Evolutionary conservation across 2,888 invertebrate species (phyloP), one percentile per base, ranked within the genome.

Genomic region (Nymphalis polychloros): DNA sequence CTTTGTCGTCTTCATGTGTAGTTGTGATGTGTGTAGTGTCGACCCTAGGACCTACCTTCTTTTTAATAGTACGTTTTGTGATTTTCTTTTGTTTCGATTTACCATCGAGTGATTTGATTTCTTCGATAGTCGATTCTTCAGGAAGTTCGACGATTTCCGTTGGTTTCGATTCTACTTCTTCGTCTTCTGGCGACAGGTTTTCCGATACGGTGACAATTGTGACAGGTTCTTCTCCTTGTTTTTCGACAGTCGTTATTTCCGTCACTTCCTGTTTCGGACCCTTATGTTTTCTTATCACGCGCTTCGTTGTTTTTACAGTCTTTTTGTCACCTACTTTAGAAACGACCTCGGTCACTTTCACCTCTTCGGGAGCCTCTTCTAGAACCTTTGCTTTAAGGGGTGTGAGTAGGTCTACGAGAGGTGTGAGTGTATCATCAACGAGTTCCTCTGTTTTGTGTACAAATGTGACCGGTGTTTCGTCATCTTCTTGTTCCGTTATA

Each of bases 1-100:
- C 35, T 64, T 89, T 88, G 80, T 89, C 80, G 79, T 91, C 78
- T 83, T 89, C 73, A 75, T 61, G 61, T 61, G n/a, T 27, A 10
- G 61, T 61, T 4, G 27, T 48, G 5, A 61, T 61, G 7, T 61
- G 48, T 17, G 61, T 61, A 61, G 61, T 61, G 23, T 61, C 27
- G 3, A 16, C 17, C 48, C n/a, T 27, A 27, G 61, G 48, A 8
- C 61, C 47, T 74, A 74, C 41, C 49, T 49, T 49, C 63, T 76
- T 61, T 6, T 76, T 77, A 0, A 75, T 75, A 70, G 75, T 73
- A 6, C 73, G 48, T 31, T 73, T 77, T 3, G 77, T 83, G 50
- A 83, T 84, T 69, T 80, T 80, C 59, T 79, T 63, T 17, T 82
- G 53, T 83, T 79, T 77, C 57, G 76, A 74, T 82, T 79, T 81